phyloP scores from a whole-genome alignment of 2,113 vertebrate species.

The Hippocampus zosterae region DNA sequence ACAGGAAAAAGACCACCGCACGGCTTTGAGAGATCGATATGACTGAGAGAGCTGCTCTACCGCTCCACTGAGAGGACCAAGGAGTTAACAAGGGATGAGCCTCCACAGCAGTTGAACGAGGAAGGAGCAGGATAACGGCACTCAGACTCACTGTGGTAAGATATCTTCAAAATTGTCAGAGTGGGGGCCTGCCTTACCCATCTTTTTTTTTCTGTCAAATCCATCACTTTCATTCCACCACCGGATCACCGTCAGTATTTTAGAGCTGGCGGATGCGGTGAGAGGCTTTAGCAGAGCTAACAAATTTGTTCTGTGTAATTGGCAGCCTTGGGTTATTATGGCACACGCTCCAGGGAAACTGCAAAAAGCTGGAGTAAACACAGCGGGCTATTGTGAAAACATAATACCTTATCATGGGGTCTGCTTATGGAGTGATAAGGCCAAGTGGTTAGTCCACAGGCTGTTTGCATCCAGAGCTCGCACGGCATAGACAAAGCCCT shows the following conservation, averaged over 20 bases:
- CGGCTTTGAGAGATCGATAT: conserved; percentile 16
- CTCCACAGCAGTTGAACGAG: conserved; percentile 22
- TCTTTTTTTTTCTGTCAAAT: conserved; percentile 28
- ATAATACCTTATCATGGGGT: conserved; percentile 54
- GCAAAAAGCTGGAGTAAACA: conserved; percentile 50
- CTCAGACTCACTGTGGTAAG: conserved; percentile 11
- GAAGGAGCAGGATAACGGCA: conserved; percentile 12
- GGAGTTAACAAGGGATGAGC: conserved; percentile 11
- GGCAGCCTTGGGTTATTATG: conserved; percentile 47
- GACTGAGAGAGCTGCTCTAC: conserved; percentile 1
- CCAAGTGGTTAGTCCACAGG: conserved; percentile 47
- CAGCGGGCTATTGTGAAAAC: conserved; percentile 54
- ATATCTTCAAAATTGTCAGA: conserved; percentile 11
- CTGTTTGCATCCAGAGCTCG: conserved; percentile 39
- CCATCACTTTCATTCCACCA: conserved; percentile 19
- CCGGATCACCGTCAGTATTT: conserved; percentile 24
- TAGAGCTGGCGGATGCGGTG: conserved; percentile 21
- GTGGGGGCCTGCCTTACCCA: background rate
- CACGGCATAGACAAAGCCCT: conserved; percentile 44
- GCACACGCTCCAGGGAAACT: conserved; percentile 38
- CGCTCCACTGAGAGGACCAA: conserved; percentile 4
- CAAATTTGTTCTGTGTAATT: conserved; percentile 36
- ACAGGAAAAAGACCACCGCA: conserved; percentile 2
- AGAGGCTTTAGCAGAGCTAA: conserved; percentile 37
- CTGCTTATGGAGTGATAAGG: conserved; percentile 58